Evolutionary conservation across 2,888 invertebrate species (phyloP).

Genomic region (Stenurella melanura): DNA sequence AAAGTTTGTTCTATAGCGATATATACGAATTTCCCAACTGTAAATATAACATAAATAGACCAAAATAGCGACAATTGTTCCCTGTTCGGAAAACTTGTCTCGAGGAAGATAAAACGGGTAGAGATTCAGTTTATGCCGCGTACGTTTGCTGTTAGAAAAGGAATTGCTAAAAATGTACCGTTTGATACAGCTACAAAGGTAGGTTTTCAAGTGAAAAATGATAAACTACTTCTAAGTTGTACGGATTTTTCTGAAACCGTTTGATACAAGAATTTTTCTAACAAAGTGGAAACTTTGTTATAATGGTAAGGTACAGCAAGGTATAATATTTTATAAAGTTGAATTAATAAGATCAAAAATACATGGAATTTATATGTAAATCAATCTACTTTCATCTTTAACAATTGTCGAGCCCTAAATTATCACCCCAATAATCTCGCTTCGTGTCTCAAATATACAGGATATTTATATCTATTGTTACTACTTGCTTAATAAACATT

Average conservation of each 20-base stretch:
- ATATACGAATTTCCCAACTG: slow-evolving; percentile 2
- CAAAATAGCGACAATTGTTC: not conserved
- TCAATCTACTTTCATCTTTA: no score
- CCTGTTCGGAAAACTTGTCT: slow-evolving; percentile 9
- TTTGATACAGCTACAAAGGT: not conserved
- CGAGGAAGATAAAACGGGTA: slow-evolving; percentile 24
- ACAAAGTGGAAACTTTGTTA: not conserved
- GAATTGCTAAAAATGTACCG: slow-evolving; percentile 7
- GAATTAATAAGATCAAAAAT: no score
- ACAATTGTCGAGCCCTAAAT: no score
- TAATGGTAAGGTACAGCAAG: no score
- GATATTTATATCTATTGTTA: no score
- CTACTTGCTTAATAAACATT: no score
- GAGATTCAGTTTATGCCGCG: slow-evolving; percentile 13
- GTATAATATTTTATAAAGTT: no score
- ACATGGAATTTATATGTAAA: no score
- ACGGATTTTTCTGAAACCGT: not conserved
- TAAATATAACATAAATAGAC: slow-evolving; percentile 8
- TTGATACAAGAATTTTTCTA: not conserved
- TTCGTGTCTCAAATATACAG: no score
- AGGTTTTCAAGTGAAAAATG: not conserved
- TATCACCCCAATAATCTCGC: no score
- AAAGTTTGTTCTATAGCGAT: slow-evolving; percentile 14
- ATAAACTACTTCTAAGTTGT: not conserved
- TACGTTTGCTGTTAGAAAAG: slow-evolving; percentile 11